Evolutionary conservation across 1,140 invertebrate species (phyloP), one percentile per base, ranked within the genome.

Genomic region (Microplitis mediator): DNA sequence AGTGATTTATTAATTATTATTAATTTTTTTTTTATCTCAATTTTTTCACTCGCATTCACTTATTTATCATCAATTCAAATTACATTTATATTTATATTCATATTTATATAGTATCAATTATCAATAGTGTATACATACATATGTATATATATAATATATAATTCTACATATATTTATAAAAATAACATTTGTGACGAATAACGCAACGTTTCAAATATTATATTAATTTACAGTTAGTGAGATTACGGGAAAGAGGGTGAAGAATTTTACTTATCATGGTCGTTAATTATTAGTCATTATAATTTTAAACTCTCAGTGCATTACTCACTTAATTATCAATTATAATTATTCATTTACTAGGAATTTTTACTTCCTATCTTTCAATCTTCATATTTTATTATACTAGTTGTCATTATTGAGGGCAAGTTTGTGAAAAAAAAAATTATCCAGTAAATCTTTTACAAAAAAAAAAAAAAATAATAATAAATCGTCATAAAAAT

Each of bases 131-230:
- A 79, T 81, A 79, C 77, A 81, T 83, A 82, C 76, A 81, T 79
- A 78, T 82, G 83, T 74, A 80, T 45, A 45, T 45, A 45, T 45
- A 45, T 45, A 45, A 45, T 45, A 45, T 79, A 76, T 72, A 45
- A 74, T 75, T 70, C 64, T 74, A 74, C 76, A 81, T 79, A 77
- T 79, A 81, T 85, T 82, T 84, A 85, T 84, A 85, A 84, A 85
- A 85, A 85, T 84, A 84, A 84, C 80, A 82, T 83, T 76, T 79
- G 74, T 71, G 77, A 79, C 77, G 77, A 80, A 77, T 45, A 81
- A 63, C 56, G 35, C 34, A 69, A 73, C 50, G 39, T 69, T 64
- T 16, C 61, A 69, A 64, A 50, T 58, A 62, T 68, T 34, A 56
- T 62, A 56, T 60, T 68, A 68, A 51, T 60, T 52, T 69, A 54